Conservation (phyloP, 2,797 vertebrate genomes). For the Protonibea diacanthus region DNA sequence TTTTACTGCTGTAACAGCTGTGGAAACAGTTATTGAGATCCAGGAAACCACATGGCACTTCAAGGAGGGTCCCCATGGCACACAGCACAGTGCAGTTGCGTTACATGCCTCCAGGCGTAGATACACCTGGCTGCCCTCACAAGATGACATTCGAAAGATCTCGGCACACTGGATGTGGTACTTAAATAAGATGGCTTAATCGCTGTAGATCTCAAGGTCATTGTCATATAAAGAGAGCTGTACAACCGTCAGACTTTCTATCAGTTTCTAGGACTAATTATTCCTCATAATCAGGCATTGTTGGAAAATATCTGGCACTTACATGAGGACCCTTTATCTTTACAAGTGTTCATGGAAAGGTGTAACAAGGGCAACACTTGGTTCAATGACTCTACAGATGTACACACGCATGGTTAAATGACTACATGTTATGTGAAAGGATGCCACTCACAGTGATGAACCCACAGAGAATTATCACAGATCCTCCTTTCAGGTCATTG, state of each 20-base stretch:
- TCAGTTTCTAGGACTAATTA: slow-evolving; percentile 1
- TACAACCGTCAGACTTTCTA: neutral
- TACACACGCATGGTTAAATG: too few species aligned
- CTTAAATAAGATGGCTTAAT: slow-evolving; percentile 9
- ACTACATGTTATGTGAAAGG: neutral
- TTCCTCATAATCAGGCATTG: neutral
- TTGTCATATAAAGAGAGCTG: slow-evolving; percentile 6
- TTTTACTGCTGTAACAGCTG: slow-evolving; percentile 45
- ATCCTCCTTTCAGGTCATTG: neutral
- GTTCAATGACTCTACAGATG: too few species aligned
- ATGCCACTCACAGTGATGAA: too few species aligned
- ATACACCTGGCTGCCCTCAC: slow-evolving; percentile 30
- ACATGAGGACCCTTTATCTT: neutral
- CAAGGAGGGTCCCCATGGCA: slow-evolving; percentile 35
- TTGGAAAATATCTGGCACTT: neutral
- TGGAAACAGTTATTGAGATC: slow-evolving; percentile 37
- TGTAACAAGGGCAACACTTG: neutral
- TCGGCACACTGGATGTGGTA: neutral
- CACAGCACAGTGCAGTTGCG: slow-evolving; percentile 5
- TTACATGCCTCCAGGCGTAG: slow-evolving; percentile 25
- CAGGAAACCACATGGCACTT: slow-evolving; percentile 45
- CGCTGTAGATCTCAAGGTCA: slow-evolving; percentile 19
- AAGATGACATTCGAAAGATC: slow-evolving; percentile 28
- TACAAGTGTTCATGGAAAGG: neutral
- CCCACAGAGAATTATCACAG: neutral